phyloP scores from a whole-genome alignment of 2,797 vertebrate species.

The Lagocephalus sceleratus region DNA sequence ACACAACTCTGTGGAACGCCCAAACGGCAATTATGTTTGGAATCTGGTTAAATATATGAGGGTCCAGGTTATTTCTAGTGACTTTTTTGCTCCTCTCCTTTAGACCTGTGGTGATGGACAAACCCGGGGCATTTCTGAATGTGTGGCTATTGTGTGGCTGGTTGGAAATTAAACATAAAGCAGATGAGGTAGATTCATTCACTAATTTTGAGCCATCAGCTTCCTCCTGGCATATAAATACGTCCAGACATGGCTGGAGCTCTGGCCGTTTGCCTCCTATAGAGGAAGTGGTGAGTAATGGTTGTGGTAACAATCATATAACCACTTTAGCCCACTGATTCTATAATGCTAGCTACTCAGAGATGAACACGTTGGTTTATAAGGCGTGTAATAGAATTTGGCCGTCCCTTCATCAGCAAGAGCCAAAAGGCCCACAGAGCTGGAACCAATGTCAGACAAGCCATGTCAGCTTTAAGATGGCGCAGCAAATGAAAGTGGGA shows the following conservation, averaged over 20 bases:
- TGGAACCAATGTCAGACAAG: constrained; percentile 41
- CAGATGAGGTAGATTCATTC: too few relatives aligned
- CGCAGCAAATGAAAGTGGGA: constrained; percentile 37
- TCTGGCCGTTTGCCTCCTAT: too few relatives aligned
- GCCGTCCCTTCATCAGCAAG: constrained; percentile 29
- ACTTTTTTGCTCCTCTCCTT: too few relatives aligned
- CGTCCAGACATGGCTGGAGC: constrained; percentile 9
- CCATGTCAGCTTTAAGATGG: constrained; percentile 50
- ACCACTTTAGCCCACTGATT: constrained; percentile 38
- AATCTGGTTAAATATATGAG: too few relatives aligned
- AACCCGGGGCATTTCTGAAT: too few relatives aligned
- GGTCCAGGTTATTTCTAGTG: too few relatives aligned
- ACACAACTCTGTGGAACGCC: too few relatives aligned
- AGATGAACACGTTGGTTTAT: constrained; percentile 61
- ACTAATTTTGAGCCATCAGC: constrained; percentile 5
- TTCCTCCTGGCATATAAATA: constrained; percentile 14
- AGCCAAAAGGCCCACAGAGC: constrained; percentile 57
- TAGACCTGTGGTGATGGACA: too few relatives aligned
- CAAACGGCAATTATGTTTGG: too few relatives aligned
- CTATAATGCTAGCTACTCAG: constrained; percentile 43
- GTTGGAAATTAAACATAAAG: too few relatives aligned
- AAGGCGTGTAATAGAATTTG: constrained; percentile 64
- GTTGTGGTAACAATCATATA: constrained; percentile 14
- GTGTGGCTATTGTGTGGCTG: too few relatives aligned
- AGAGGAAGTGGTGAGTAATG: constrained; percentile 13